Conservation (phyloP, 2,113 vertebrate species). For the Typhlomys cinereus region DNA sequence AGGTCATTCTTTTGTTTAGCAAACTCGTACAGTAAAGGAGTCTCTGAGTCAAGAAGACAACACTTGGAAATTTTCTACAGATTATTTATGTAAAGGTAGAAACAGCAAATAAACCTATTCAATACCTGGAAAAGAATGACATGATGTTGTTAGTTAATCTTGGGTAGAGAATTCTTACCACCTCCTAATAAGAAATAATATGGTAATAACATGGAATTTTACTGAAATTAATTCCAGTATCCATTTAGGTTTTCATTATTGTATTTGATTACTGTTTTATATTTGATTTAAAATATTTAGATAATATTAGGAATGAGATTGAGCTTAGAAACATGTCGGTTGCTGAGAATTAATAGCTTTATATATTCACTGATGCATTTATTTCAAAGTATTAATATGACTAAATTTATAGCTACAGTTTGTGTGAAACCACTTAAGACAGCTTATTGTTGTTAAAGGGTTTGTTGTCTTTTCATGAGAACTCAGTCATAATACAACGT, state of each 20-base stretch:
- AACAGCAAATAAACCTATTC: neutral
- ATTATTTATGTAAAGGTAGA: slow-evolving; percentile 18
- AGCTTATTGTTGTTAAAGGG: neutral
- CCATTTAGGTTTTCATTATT: neutral
- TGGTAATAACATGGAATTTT: neutral
- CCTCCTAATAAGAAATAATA: neutral
- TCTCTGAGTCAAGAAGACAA: neutral
- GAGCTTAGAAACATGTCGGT: neutral
- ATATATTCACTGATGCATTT: slow-evolving; percentile 5
- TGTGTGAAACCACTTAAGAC: neutral
- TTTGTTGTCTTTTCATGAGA: neutral
- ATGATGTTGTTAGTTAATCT: neutral
- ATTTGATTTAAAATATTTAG: neutral
- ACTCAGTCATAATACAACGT: neutral
- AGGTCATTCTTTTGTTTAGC: neutral
- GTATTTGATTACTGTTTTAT: neutral
- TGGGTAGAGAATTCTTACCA: neutral
- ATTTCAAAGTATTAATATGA: neutral
- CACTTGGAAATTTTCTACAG: neutral
- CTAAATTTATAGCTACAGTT: neutral
- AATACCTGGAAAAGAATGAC: neutral
- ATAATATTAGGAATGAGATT: neutral
- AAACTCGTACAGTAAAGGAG: neutral
- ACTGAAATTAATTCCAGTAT: slow-evolving; percentile 35
- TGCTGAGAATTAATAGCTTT: too few relatives aligned